A percentile compares a stretch with the other conserved stretches of the same genome.
Conservation (phyloP, 2,888 invertebrate genomes). For the Subacronicta megacephala region DNA sequence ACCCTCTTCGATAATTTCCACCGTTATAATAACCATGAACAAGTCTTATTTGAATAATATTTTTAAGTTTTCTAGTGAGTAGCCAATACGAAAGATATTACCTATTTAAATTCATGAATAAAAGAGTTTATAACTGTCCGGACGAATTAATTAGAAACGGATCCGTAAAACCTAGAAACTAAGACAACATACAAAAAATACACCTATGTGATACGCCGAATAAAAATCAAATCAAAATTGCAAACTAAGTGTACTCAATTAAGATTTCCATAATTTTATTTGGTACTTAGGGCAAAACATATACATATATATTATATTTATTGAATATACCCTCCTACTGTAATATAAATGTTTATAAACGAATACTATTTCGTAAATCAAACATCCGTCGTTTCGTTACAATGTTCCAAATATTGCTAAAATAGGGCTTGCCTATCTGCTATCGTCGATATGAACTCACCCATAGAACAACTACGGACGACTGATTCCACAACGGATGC, state of each 20-base stretch:
- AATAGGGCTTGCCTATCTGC: slow-evolving; percentile 55
- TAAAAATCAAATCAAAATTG: too few species aligned
- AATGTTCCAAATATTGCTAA: slow-evolving; percentile 56
- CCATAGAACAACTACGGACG: slow-evolving; percentile 73
- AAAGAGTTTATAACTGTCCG: neutral
- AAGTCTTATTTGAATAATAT: slow-evolving; percentile 28
- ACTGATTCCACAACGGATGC: slow-evolving; percentile 69
- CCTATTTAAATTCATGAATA: neutral
- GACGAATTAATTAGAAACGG: too few species aligned
- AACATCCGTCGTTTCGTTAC: slow-evolving; percentile 22
- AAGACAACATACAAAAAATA: too few species aligned
- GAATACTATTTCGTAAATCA: slow-evolving; percentile 23
- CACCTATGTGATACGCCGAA: too few species aligned
- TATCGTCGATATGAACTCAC: slow-evolving; percentile 69
- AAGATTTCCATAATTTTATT: too few species aligned
- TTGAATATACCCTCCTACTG: too few species aligned
- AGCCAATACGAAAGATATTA: too few species aligned
- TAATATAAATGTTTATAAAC: too few species aligned
- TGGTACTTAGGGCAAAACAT: too few species aligned
- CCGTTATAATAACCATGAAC: slow-evolving; percentile 30
- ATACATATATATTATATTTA: too few species aligned
- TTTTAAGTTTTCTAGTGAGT: slow-evolving; percentile 10
- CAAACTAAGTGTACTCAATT: too few species aligned
- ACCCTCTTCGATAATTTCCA: slow-evolving; percentile 17
- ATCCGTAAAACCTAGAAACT: too few species aligned